These are phyloP conservation scores for Drosophila auraria DNA, from an alignment of 1,140 invertebrate species.

Conservation along the genomic window DNA sequence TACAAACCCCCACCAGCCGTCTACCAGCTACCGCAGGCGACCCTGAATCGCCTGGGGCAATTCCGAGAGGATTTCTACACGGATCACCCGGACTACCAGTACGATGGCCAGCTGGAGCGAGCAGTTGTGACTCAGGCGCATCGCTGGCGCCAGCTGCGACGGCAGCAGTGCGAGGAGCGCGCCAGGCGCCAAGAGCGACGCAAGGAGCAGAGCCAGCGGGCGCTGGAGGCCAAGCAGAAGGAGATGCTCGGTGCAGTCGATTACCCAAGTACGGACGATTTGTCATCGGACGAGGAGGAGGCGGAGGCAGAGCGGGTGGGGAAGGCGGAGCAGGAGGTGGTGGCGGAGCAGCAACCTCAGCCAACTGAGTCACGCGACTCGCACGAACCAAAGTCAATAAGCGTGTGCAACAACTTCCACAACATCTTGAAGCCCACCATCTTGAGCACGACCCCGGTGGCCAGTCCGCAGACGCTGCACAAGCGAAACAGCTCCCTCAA, in stretches of 20 bases:
- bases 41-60: constrained; percentile 89
- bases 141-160: constrained; percentile 88
- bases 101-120: constrained; percentile 90
- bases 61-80: constrained; percentile 87
- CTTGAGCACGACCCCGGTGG: constrained; percentile 44
- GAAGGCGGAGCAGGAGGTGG: background rate
- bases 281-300: constrained; percentile 68
- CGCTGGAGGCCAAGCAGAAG: constrained; percentile 86
- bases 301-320: constrained; percentile 6
- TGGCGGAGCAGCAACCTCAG: constrained; percentile 15
- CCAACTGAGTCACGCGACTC: constrained; percentile 40
- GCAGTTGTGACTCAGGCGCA: constrained; percentile 89
- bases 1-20: constrained; percentile 90
- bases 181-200: constrained; percentile 87
- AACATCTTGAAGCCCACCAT: constrained; percentile 79
- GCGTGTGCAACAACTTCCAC: constrained; percentile 85
- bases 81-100: constrained; percentile 86
- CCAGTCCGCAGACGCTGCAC: constrained; percentile 45
- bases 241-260: constrained; percentile 87
- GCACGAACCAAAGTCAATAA: constrained; percentile 85
- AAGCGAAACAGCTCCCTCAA: constrained; percentile 86
- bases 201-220: constrained; percentile 86
- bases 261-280: constrained; percentile 86
- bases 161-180: constrained; percentile 87
- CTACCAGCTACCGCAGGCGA: constrained; percentile 74